Base-by-base conservation (phyloP, 2,888 invertebrate genomes). In the Brachycybe producta region DNA sequence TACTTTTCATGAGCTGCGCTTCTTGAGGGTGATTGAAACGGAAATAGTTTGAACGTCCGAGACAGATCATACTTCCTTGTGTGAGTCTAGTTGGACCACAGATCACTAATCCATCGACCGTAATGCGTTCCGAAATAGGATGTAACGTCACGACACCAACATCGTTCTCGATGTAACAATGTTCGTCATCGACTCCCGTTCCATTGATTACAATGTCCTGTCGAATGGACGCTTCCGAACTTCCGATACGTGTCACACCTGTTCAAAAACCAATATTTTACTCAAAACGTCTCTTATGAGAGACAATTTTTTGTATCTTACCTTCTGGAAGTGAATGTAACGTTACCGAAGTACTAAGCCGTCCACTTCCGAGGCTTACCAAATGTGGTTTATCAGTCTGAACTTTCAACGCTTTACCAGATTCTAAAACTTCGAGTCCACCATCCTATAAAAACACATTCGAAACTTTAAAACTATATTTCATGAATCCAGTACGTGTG, bases 11-110 rank as follows among this genome's bases (percentile, higher is more conserved):
- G 60, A 85, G 75, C 66, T 82, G 79, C 3, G 88, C 88, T 65
- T 90, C 87, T 47, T 83, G 83, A 0, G 91, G 91, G 67, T 90
- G 85, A 69, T 91, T 90, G 73, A 88, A 91, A 36, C 91, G 80
- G 67, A 91, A 79, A 70, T 86, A 87, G 68, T 86, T 88, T 46
- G 90, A 86, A 44, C 87, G 77, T 26, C 91, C 91, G 59, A 92
- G 80, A 46, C 86, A 87, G 56, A 91, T 71, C 84, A 88, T 90
- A 64, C 85, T 67, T 84, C 90, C 90, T 77, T 88, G 87, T 11
- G 80, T 79, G 40, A 91, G 73, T 58, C 84, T 71, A 3, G 81
- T 80, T 35, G 88, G 81, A 57, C 76, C 75, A 56, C 74, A 75
- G 51, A 86, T 77, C 21, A 75, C 73, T 40, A 76, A 67, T 13